Evolutionary conservation across 2,113 vertebrate species (phyloP), one percentile per base, ranked within the genome.

Genomic region (cattle (Bos taurus)): DNA sequence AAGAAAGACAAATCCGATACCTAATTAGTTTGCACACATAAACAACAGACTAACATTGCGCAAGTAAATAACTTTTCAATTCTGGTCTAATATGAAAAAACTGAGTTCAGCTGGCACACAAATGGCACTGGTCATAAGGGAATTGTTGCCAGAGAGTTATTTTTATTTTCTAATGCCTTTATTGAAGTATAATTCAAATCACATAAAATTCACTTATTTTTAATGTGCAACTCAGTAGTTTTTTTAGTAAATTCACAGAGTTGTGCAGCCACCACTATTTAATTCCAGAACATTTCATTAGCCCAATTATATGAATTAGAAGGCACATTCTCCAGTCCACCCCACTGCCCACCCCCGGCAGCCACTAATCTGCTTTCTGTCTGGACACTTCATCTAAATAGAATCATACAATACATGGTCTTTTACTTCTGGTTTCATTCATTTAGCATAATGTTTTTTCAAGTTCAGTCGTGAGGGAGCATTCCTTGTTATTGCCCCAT

Each of bases 211-310:
- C 52, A 92, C 12, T 81, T n/a, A 81, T 21, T 88, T 93, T 62
- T 88, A 36, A 83, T 50, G 64, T 80, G 77, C 26, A 57, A 64
- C 84, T 90, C 30, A 56, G 62, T 90, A 14, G 14, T 67, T 90
- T 90, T 90, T 90, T 85, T 86, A 57, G 50, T 90, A 94, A 86
- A 94, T 90, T 80, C 62, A 83, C 28, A 57, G 84, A 74, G 87
- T 50, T 81, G 26, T 26, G 8, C 57, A 86, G 40, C 40, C 87
- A 86, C 17, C 59, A 59, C 33, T 78, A 60, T 77, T 87, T 85
- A 86, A 94, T 86, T 86, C 57, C 43, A 64, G 57, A 90, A 94
- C 26, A 82, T 82, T 94, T 80, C 52, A 81, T 94, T 67, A 91
- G 17, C 46, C 52, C 74, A 7, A 16, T 40, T 33, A 21, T 64